Conservation (phyloP, 2,888 invertebrate genomes). For the Apomyelois bistriatella region DNA sequence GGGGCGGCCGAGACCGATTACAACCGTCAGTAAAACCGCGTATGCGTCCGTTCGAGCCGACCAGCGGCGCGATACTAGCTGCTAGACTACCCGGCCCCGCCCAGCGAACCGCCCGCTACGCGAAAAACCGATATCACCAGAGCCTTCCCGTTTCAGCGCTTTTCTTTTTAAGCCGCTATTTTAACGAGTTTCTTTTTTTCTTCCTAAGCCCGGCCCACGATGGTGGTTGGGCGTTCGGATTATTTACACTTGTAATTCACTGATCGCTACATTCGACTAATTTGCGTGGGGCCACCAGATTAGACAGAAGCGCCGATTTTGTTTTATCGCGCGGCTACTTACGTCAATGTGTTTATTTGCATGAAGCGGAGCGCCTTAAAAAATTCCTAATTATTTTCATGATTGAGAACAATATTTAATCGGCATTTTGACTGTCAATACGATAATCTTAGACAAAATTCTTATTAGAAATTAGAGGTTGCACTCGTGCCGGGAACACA, state of each 20-base stretch:
- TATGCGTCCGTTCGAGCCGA: slow-evolving; percentile 76
- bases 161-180: slow-evolving; percentile 79
- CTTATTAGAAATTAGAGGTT: too few relatives aligned
- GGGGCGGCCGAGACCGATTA: slow-evolving; percentile 37
- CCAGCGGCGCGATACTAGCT: slow-evolving; percentile 80
- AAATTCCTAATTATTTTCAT: background rate
- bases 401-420: too few relatives aligned
- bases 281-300: slow-evolving; percentile 44
- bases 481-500: too few relatives aligned
- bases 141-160: slow-evolving; percentile 79
- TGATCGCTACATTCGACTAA: slow-evolving; percentile 61
- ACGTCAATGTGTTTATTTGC: slow-evolving; percentile 5
- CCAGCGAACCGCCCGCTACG: slow-evolving; percentile 72
- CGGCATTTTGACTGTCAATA: too few relatives aligned
- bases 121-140: slow-evolving; percentile 78
- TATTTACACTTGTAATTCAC: slow-evolving; percentile 80
- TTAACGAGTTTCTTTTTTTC: slow-evolving; percentile 75
- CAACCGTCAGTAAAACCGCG: slow-evolving; percentile 28
- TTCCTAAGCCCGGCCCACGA: slow-evolving; percentile 72
- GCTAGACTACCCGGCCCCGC: slow-evolving; percentile 79
- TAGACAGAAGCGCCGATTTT: slow-evolving; percentile 19
- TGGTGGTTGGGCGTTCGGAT: slow-evolving; percentile 75
- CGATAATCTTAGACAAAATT: too few relatives aligned
- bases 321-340: slow-evolving; percentile 18
- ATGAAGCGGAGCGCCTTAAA: slow-evolving; percentile 1